Conservation (phyloP, 2,113 vertebrate species). For the Motacilla alba region DNA sequence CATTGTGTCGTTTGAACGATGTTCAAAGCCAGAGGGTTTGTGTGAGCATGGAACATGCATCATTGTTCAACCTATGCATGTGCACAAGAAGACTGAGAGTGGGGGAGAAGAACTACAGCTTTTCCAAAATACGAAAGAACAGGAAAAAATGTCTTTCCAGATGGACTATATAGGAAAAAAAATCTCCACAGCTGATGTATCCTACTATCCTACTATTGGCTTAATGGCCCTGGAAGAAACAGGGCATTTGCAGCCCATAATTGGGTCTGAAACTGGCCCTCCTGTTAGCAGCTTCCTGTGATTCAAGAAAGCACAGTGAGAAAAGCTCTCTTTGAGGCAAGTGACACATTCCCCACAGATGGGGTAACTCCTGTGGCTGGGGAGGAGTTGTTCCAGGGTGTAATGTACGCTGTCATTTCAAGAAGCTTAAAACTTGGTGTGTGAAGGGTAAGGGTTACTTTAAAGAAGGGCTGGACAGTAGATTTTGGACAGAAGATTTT, state of each 20-base stretch:
- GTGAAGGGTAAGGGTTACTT: not conserved
- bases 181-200: not conserved
- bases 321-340: not conserved
- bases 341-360: not conserved
- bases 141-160: not conserved
- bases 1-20: not conserved
- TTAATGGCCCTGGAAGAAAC: not conserved
- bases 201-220: not conserved
- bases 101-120: not conserved
- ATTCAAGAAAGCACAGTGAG: not conserved
- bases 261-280: not conserved
- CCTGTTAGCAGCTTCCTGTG: not conserved
- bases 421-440: not conserved
- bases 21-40: slow-evolving; percentile 15
- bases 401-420: not conserved
- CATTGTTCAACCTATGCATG: not conserved
- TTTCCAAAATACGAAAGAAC: not conserved
- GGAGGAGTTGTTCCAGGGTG: not conserved
- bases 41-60: not conserved
- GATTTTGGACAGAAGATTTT: not conserved
- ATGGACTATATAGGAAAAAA: not conserved
- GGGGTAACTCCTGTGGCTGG: not conserved
- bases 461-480: not conserved
- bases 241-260: not conserved
- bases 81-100: not conserved